Base-by-base conservation (phyloP, 2,113 vertebrate genomes). In the Phyllostomus hastatus region DNA sequence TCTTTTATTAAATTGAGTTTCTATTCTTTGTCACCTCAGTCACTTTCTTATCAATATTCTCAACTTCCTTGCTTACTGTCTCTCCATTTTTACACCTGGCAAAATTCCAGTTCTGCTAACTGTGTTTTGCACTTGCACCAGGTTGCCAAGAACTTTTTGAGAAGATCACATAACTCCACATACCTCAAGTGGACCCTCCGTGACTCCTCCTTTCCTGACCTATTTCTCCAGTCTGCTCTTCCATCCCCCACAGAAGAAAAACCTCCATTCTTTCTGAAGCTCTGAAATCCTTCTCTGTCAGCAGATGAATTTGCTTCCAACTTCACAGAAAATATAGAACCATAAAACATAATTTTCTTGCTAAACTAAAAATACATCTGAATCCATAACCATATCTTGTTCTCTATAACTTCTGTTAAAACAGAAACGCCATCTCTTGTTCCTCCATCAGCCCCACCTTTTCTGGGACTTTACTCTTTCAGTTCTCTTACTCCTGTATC, bases 331-430 rank as follows among this genome's bases (percentile, higher is more conserved):
- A 96, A 93, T 93, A 90, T 43, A 93, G 78, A 95, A 84, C 54
- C 46, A 95, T 67, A 91, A 95, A 95, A 93, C 73, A 87, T 46
- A n/a, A 38, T 96, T 89, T 91, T 95, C 87, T 83, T 94, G 76
- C 54, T 81, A 95, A 96, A 97, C 82, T 95, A 95, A 88, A 96
- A 95, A 88, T 93, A 93, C 24, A 83, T 90, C 33, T 88, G 66
- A 88, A 93, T 88, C 82, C 69, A 91, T 80, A 95, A 57, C 82
- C 72, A 54, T 67, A 85, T 93, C 85, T 76, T 93, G 76, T 93
- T 90, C 41, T 84, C 24, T 59, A 79, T 52, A 88, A 85, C 87
- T 91, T 95, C 24, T 91, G 70, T 91, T 75, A 69, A 66, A 67
- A 35, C 54, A 57, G 28, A 93, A 96, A 48, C 85, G 35, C 20